Percentiles rank a stretch among this genome's conserved stretches.
Evolutionary conservation across 1,140 invertebrate genomes (phyloP).

Genomic region (Ceratina calcarata): DNA sequence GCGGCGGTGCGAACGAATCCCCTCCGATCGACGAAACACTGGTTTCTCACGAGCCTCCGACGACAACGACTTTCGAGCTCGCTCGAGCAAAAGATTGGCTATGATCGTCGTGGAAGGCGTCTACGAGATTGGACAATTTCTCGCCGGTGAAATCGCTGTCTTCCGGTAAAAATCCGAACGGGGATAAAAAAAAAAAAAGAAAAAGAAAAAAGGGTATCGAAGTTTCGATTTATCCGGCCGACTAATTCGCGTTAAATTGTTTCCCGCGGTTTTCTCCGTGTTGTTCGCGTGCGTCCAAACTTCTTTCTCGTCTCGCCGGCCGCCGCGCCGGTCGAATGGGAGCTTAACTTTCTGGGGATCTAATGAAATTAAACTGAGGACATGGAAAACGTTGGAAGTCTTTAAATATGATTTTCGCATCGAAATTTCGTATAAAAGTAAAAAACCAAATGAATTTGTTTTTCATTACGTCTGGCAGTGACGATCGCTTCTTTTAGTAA

Average conservation of each 20-base stretch:
- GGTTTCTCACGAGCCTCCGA: background rate
- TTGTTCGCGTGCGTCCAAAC: background rate
- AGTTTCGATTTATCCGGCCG: background rate
- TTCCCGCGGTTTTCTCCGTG: background rate
- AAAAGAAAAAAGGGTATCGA: too few relatives aligned
- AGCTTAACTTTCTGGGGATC: too few relatives aligned
- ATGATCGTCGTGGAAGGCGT: constrained; percentile 5
- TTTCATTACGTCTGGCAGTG: too few relatives aligned
- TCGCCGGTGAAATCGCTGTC: constrained; percentile 4
- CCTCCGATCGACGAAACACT: constrained; percentile 3
- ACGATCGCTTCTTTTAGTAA: too few relatives aligned
- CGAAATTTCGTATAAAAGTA: too few relatives aligned
- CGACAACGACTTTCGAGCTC: constrained; percentile 11
- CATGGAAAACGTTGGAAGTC: too few relatives aligned
- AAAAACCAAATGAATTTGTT: too few relatives aligned
- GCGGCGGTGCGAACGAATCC: constrained; percentile 14
- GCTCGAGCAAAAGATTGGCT: constrained; percentile 24
- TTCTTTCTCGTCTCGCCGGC: too few relatives aligned
- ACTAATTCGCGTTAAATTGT: constrained; percentile 19
- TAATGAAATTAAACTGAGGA: too few relatives aligned
- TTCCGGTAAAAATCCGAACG: constrained; percentile 8
- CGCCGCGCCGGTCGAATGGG: too few relatives aligned
- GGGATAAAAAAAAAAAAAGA: too few relatives aligned
- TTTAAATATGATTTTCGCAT: too few relatives aligned
- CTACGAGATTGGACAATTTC: constrained; percentile 27